Conservation (phyloP, 1,140 invertebrate genomes). For the Ceratosolen solmsi region DNA sequence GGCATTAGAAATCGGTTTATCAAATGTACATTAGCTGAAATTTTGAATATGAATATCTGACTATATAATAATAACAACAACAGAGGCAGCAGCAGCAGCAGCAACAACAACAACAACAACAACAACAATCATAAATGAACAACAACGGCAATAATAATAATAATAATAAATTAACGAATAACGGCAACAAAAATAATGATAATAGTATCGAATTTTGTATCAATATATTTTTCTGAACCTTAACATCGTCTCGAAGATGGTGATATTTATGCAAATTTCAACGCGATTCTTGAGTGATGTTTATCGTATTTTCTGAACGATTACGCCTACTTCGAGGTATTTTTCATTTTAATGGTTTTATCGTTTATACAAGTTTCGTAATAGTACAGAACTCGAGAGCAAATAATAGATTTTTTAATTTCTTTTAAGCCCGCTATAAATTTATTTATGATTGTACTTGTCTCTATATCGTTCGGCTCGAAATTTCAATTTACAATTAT, state of each 20-base stretch:
- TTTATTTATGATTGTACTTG: neutral
- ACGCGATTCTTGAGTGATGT: neutral
- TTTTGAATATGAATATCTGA: too few species aligned
- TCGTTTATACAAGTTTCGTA: conserved; percentile 5
- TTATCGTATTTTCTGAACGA: neutral
- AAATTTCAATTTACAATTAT: neutral
- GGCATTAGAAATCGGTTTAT: too few species aligned
- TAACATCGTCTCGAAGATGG: conserved; percentile 1
- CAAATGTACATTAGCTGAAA: too few species aligned
- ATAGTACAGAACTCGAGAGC: neutral
- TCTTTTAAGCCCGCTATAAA: neutral
- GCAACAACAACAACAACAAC: too few species aligned
- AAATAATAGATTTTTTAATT: neutral
- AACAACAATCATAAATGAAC: too few species aligned
- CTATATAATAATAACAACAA: too few species aligned
- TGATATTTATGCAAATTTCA: conserved; percentile 37
- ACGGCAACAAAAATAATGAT: too few species aligned
- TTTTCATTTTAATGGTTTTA: neutral
- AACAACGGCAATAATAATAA: too few species aligned
- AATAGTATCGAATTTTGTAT: too few species aligned
- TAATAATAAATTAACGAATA: too few species aligned
- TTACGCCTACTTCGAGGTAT: neutral
- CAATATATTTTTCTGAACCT: conserved; percentile 39
- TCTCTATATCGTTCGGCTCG: neutral
- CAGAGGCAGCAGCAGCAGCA: too few species aligned